A percentile compares a stretch with the other conserved stretches of the same genome.
phyloP scores from a whole-genome alignment of 2,113 vertebrate genomes.

The Lucifuga dentata region DNA sequence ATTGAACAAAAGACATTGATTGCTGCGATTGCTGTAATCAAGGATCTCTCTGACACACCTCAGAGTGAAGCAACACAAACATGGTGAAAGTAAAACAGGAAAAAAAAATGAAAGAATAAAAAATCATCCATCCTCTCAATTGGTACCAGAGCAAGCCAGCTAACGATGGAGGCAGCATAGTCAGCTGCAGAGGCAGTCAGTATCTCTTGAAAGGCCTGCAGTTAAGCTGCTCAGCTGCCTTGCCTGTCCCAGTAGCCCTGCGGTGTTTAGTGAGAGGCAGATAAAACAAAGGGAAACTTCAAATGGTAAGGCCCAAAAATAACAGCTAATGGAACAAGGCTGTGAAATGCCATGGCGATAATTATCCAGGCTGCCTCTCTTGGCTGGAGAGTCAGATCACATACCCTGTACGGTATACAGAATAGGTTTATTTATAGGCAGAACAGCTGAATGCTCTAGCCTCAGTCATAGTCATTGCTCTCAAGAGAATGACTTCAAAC shows the following conservation, averaged over 20 bases:
- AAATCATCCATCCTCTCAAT: conserved; percentile 44
- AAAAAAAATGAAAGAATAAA: not conserved
- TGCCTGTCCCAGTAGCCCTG: conserved; percentile 64
- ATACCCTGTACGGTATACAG: conserved; percentile 56
- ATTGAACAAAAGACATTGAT: conserved; percentile 74
- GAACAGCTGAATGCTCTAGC: conserved; percentile 67
- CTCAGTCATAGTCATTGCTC: conserved; percentile 66
- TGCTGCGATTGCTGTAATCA: conserved; percentile 72
- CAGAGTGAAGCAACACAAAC: conserved; percentile 64
- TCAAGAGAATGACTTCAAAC: conserved; percentile 77
- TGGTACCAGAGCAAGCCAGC: conserved; percentile 41
- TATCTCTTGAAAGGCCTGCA: conserved; percentile 65
- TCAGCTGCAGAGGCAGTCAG: conserved; percentile 54
- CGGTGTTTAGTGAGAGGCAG: conserved; percentile 68
- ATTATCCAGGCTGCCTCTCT: conserved; percentile 78
- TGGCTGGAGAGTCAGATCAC: conserved; percentile 66
- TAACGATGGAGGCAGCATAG: conserved; percentile 62
- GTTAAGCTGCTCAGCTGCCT: conserved; percentile 72
- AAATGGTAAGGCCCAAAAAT: conserved; percentile 76
- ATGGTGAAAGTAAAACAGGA: conserved; percentile 38
- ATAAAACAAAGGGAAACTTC: conserved; percentile 79
- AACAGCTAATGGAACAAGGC: conserved; percentile 73
- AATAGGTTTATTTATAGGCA: conserved; percentile 82
- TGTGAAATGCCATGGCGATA: conserved; percentile 79
- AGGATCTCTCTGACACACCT: conserved; percentile 64